A percentile compares a stretch with the other conserved stretches of the same genome.
These are phyloP conservation scores for Promerops cafer DNA, from an alignment of 2,113 vertebrate genomes.

Conservation along the genomic window DNA sequence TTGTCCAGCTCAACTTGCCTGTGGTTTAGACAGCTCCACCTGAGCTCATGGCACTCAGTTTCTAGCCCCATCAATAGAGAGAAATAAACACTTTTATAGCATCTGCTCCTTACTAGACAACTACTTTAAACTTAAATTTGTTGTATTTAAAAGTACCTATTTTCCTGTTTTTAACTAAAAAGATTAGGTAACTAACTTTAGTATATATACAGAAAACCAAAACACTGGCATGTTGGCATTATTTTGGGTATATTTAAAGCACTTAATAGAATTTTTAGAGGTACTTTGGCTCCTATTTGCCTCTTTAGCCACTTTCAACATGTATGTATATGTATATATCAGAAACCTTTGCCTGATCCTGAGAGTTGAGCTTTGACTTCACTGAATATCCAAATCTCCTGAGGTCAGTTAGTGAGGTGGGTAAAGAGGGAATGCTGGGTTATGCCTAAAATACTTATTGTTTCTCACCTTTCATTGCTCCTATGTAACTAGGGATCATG, in stretches of 20 bases:
- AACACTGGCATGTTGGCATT: neutral
- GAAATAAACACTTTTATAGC: neutral
- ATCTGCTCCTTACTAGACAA: neutral
- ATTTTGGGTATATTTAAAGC: neutral
- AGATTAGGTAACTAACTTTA: neutral
- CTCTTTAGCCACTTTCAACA: neutral
- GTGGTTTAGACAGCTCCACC: neutral
- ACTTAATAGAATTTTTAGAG: neutral
- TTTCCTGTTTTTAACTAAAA: neutral
- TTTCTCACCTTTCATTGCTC: neutral
- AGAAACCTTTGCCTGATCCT: neutral
- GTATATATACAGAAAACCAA: neutral
- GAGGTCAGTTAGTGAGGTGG: neutral
- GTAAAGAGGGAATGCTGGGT: neutral
- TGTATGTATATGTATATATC: neutral
- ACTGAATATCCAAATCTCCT: neutral
- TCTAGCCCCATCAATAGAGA: rapidly evolving
- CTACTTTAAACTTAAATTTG: neutral
- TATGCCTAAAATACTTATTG: neutral
- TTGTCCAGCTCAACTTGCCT: rapidly evolving
- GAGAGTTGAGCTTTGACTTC: neutral
- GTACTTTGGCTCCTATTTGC: neutral
- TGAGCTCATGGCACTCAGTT: neutral
- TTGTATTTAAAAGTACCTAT: neutral
- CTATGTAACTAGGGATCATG: neutral